These are phyloP conservation scores for Talpa occidentalis DNA, from an alignment of 2,113 vertebrate genomes.

Conservation along the genomic window DNA sequence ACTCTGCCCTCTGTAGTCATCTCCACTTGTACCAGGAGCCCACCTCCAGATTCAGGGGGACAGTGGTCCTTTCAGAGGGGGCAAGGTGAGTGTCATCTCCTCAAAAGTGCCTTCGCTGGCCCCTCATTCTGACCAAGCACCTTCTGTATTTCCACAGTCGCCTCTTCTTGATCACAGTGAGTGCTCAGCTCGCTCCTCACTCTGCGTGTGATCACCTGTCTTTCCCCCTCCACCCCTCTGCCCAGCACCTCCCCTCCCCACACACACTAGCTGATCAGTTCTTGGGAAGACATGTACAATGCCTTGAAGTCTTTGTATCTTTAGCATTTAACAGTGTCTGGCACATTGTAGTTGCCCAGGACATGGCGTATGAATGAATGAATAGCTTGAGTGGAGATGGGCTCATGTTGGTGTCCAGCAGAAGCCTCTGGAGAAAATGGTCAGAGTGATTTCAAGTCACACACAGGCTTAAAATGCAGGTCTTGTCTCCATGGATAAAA, in stretches of 20 bases:
- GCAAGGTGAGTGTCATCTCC: background rate
- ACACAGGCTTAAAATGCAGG: background rate
- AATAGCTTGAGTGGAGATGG: background rate
- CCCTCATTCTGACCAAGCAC: background rate
- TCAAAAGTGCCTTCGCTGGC: background rate
- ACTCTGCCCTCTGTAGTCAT: background rate
- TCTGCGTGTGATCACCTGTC: background rate
- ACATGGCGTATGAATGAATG: background rate
- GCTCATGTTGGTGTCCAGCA: background rate
- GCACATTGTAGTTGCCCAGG: background rate
- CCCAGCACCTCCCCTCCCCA: background rate
- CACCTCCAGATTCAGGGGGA: background rate
- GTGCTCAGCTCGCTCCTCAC: background rate
- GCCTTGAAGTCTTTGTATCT: background rate
- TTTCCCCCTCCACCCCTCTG: background rate
- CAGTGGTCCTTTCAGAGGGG: background rate
- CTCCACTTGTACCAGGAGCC: background rate
- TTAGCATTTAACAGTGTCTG: conserved; percentile 10
- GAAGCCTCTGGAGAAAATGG: background rate
- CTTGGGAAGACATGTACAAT: background rate
- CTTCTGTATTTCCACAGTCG: background rate
- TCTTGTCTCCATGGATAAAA: background rate
- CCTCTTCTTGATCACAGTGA: background rate
- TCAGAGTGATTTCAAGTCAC: background rate
- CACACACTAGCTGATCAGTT: background rate